Evolutionary conservation across 2,888 invertebrate genomes (phyloP).

Genomic region (Polymixis lichenea): DNA sequence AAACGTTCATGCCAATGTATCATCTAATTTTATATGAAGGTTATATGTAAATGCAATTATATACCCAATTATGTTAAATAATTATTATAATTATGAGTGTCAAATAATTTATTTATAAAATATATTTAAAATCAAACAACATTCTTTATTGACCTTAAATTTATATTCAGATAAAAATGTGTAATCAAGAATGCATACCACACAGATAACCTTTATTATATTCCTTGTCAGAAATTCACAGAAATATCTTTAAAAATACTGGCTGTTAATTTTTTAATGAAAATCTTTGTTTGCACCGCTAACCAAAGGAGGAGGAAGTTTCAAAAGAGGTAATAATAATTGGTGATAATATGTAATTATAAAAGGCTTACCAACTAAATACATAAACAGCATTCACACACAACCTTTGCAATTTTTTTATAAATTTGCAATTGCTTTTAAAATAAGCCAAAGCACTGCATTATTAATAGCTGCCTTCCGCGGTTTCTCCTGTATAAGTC

Average conservation of each 20-base stretch:
- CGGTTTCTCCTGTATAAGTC: too few species aligned
- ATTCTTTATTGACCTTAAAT: slow-evolving; percentile 8
- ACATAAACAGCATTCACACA: not conserved
- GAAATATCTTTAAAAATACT: not conserved
- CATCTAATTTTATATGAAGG: not conserved
- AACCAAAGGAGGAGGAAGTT: slow-evolving; percentile 79
- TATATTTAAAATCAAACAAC: not conserved
- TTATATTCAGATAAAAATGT: slow-evolving; percentile 4
- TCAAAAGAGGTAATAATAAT: slow-evolving; percentile 85
- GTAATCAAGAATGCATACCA: not conserved
- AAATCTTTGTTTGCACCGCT: slow-evolving; percentile 64
- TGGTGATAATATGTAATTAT: not conserved
- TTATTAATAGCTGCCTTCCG: too few species aligned
- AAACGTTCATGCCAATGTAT: not conserved
- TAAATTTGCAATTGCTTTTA: too few species aligned
- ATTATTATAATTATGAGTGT: not conserved
- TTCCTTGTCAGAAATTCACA: not conserved
- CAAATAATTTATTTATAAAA: not conserved
- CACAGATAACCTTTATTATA: not conserved
- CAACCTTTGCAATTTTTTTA: too few species aligned
- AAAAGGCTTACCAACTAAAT: not conserved
- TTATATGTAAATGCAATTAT: not conserved
- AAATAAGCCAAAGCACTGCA: too few species aligned
- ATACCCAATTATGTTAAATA: not conserved
- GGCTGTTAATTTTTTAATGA: not conserved